phyloP scores from a whole-genome alignment of 2,113 vertebrate genomes.

The Eptatretus burgeri region DNA sequence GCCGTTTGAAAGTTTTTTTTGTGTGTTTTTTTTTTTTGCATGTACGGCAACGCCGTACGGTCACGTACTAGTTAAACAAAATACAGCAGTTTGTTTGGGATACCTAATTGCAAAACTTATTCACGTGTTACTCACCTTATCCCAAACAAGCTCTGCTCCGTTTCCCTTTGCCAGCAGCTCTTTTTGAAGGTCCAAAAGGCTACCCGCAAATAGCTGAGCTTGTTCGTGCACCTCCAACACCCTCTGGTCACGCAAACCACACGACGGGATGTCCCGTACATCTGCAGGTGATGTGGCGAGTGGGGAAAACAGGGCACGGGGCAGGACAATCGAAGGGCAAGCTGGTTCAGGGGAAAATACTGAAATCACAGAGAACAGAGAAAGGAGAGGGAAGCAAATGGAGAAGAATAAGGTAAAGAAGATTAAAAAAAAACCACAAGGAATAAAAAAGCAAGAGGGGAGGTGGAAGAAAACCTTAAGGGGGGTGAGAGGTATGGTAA shows the following conservation, averaged over 20 bases:
- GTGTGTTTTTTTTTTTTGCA: too few species aligned
- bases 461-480: too few species aligned
- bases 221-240: constrained; percentile 49
- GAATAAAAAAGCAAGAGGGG: too few species aligned
- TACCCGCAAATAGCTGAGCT: constrained; percentile 45
- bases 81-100: too few species aligned
- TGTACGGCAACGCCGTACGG: too few species aligned
- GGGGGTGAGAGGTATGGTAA: too few species aligned
- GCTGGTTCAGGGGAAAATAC: neutral
- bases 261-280: constrained; percentile 20
- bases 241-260: constrained; percentile 62
- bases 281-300: constrained; percentile 15
- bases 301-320: constrained; percentile 15
- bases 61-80: too few species aligned
- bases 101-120: too few species aligned
- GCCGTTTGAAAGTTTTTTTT: too few species aligned
- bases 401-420: too few species aligned
- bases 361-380: neutral
- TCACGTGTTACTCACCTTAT: constrained; percentile 33
- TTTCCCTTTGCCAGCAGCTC: constrained; percentile 52
- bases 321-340: neutral
- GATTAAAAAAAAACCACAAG: too few species aligned
- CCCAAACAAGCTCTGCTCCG: constrained; percentile 61
- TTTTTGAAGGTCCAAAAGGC: constrained; percentile 44
- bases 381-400: too few species aligned